Conservation (phyloP, 2,888 invertebrate species). For the Eupithecia subfuscata region DNA sequence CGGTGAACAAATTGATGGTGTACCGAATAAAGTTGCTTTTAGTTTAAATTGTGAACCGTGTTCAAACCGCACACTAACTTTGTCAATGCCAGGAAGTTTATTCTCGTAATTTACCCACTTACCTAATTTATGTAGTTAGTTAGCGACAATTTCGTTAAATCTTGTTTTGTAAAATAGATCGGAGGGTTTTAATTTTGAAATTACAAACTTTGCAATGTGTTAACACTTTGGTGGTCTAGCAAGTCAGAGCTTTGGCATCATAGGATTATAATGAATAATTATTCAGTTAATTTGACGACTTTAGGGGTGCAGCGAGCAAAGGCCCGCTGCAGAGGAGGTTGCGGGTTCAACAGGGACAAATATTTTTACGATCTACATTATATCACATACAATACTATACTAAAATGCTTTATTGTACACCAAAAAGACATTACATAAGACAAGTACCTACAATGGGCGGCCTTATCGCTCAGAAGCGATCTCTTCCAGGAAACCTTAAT, state of each 20-base stretch:
- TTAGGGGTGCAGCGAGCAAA: background rate
- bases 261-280: background rate
- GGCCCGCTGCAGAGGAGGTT: background rate
- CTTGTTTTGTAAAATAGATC: background rate
- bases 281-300: background rate
- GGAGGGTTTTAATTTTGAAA: background rate
- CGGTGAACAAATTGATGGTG: background rate
- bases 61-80: conserved; percentile 21
- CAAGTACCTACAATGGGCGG: too few relatives aligned
- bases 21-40: background rate
- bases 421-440: too few relatives aligned
- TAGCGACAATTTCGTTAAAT: background rate
- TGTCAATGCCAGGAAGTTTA: conserved; percentile 22
- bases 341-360: too few relatives aligned
- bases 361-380: too few relatives aligned
- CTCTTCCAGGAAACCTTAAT: too few relatives aligned
- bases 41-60: conserved; percentile 22
- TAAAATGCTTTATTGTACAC: too few relatives aligned
- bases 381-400: too few relatives aligned
- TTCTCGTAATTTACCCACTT: conserved; percentile 21
- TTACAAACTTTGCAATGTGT: background rate
- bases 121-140: background rate
- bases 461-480: too few relatives aligned
- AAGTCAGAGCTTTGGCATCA: background rate
- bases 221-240: background rate